Evolutionary conservation across 2,113 vertebrate genomes (phyloP), one percentile per base, ranked within the genome.

Genomic region (Mobula hypostoma): DNA sequence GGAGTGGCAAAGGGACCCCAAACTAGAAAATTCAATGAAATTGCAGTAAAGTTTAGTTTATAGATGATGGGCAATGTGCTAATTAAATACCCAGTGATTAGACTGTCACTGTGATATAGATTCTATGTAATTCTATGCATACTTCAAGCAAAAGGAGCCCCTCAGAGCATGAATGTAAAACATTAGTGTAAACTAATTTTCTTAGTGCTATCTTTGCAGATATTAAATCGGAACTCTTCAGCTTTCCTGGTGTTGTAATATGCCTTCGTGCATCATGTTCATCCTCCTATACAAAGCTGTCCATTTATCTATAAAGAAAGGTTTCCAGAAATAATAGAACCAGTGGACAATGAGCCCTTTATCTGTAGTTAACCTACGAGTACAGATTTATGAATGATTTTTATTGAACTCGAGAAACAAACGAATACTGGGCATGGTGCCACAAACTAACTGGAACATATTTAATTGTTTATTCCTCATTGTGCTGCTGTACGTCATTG

Each of bases 391-490:
- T 66, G 61, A 90, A 66, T 90, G 85, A 32, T 90, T 90, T 17
- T 90, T 66, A 61, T 32, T 90, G 61, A 90, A 90, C 29, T 66
- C 12, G 85, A 17, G 85, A 66, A 90, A 90, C 58, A 90, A 88
- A n/a, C 2, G 15, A 68, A 90, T 90, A 8, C 61, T 32, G 85
- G 85, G 61, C 63, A 66, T 15, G 15, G 1, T 7, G 85, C 61
- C 85, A 90, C 58, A 68, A 90, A 90, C 85, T 32, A 90, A 90
- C 27, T 90, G 85, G n/a, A 90, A 32, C 15, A 36, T 66, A 68
- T 90, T 90, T 90, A 90, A 90, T 90, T 90, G 85, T 90, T 68
- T 83, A 83, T 83, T 83, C 80, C 40, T 83, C 48, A 58, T 83
- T 66, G 29, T 66, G 85, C 85, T 90, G 61, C 85, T 90, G 61